Percentiles rank a stretch among this genome's conserved stretches.
These are phyloP conservation scores for Elanus axillaris DNA, from an alignment of 2,113 vertebrate genomes.

Conservation along the genomic window DNA sequence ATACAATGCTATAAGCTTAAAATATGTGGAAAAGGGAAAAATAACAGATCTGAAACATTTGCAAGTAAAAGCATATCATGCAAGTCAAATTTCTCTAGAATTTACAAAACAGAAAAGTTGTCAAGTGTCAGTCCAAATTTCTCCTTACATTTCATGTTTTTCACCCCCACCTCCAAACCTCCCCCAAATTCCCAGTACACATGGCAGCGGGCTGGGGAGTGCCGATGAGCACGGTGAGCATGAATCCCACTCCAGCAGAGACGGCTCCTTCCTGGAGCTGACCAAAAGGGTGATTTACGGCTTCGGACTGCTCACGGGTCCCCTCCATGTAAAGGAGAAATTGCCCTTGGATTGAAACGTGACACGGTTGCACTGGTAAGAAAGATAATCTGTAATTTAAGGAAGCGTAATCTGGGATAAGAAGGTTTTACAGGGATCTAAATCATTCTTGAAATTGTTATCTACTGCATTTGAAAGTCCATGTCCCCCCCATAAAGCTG, in stretches of 20 bases:
- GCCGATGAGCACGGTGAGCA: neutral
- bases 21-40: neutral
- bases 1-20: neutral
- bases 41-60: slow-evolving; percentile 22
- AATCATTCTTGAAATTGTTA: neutral
- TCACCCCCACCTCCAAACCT: neutral
- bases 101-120: neutral
- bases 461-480: neutral
- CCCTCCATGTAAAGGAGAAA: neutral
- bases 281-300: rapidly evolving
- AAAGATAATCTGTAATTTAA: neutral
- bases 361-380: neutral
- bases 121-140: neutral
- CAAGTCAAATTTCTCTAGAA: slow-evolving; percentile 32
- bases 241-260: neutral
- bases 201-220: neutral
- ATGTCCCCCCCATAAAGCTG: neutral
- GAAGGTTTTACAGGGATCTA: neutral
- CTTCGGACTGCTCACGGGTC: neutral
- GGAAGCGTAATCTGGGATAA: neutral
- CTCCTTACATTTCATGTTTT: neutral
- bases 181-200: neutral
- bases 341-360: neutral
- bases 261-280: neutral
- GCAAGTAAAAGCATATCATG: slow-evolving; percentile 24